Evolutionary conservation across 1,140 invertebrate genomes (phyloP).

Genomic region (Spodoptera litura): DNA sequence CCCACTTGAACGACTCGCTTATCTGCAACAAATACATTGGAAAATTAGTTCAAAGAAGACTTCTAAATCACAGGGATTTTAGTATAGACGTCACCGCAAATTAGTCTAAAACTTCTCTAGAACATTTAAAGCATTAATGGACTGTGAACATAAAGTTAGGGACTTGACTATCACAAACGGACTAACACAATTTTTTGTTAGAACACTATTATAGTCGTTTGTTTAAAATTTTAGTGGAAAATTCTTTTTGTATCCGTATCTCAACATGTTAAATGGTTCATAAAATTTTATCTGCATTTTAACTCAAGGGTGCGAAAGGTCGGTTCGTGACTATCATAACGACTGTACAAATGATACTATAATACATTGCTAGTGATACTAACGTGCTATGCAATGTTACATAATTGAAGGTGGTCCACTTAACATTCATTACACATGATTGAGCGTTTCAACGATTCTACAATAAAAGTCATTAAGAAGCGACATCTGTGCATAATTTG

Average conservation of each 20-base stretch:
- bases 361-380: neutral
- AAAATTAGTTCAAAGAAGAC: conserved; percentile 27
- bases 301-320: neutral
- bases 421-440: neutral
- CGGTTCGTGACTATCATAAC: neutral
- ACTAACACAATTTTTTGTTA: conserved; percentile 3
- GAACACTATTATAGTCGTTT: neutral
- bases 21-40: conserved; percentile 86
- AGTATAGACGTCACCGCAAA: conserved; percentile 25
- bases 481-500: too few species aligned
- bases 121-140: conserved; percentile 16
- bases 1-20: conserved; percentile 89
- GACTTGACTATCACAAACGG: neutral
- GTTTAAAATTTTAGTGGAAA: neutral
- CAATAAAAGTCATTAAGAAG: too few species aligned
- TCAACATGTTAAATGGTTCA: neutral
- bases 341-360: neutral
- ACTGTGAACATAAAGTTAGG: conserved; percentile 5
- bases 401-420: conserved; percentile 18
- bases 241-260: neutral
- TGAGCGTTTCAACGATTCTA: neutral
- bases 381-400: conserved; percentile 2
- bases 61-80: neutral
- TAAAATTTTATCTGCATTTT: conserved; percentile 26
- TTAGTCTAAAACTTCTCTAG: conserved; percentile 1